phyloP scores from a whole-genome alignment of 2,113 vertebrate genomes.

The Hypanus sabinus region DNA sequence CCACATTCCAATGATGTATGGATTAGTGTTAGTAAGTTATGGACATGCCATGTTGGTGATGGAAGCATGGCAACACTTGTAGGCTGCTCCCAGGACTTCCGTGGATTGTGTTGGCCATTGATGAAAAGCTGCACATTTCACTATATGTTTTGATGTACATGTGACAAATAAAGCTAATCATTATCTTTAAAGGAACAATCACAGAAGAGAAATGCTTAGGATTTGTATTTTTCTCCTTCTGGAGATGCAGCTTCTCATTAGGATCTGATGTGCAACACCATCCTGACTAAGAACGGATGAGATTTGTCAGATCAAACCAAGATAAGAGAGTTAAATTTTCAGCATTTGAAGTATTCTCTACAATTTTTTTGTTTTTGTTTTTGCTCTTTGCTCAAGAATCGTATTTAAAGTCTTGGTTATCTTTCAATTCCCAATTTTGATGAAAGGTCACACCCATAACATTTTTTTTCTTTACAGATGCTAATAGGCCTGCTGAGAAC shows the following conservation, averaged over 20 bases:
- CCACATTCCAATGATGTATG: no score
- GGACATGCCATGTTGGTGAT: no score
- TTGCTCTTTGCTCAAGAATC: not conserved
- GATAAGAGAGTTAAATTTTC: not conserved
- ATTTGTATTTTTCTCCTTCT: not conserved
- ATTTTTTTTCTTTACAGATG: conserved; percentile 28
- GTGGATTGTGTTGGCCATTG: no score
- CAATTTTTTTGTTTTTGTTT: not conserved
- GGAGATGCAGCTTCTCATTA: not conserved
- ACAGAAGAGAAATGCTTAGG: not conserved
- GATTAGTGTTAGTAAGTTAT: no score
- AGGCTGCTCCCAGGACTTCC: no score
- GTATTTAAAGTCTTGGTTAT: not conserved
- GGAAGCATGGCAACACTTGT: no score
- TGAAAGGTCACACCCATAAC: conserved; percentile 15
- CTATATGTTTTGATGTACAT: no score
- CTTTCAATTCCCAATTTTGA: not conserved
- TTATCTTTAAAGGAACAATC: not conserved
- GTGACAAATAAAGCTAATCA: no score
- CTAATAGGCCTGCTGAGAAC: conserved; percentile 9
- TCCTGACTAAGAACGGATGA: not conserved
- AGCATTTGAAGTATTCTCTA: not conserved
- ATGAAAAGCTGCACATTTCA: no score
- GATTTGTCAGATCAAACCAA: not conserved
- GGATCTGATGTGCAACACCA: not conserved